Conservation (phyloP, 2,888 invertebrate species). For the Megalurothrips usitatus region DNA sequence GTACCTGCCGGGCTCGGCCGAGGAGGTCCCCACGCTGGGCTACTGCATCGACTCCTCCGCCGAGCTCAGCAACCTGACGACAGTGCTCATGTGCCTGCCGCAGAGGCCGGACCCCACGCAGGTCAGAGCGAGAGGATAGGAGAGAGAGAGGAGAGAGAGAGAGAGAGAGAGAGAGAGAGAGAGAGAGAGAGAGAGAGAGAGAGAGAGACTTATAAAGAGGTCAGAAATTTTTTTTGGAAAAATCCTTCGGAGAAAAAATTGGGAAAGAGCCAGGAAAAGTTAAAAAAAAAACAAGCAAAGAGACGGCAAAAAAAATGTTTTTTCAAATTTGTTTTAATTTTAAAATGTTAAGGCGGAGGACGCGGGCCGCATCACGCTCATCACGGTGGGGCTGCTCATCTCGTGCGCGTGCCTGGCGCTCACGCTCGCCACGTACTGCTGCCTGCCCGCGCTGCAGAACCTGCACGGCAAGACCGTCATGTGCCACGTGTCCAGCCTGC, state of each 20-base stretch:
- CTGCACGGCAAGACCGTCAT: conserved; percentile 70
- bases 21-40: background rate
- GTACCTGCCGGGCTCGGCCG: background rate
- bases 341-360: too few species aligned
- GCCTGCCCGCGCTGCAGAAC: conserved; percentile 62
- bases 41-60: conserved; percentile 3
- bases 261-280: background rate
- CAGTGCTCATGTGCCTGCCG: background rate
- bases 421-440: conserved; percentile 62
- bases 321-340: too few species aligned
- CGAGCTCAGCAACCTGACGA: background rate
- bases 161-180: too few species aligned
- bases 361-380: conserved; percentile 35
- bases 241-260: background rate
- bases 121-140: too few species aligned
- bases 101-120: conserved; percentile 5
- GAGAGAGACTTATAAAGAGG: too few species aligned
- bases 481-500: conserved; percentile 62
- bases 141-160: too few species aligned
- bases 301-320: too few species aligned
- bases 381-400: conserved; percentile 46
- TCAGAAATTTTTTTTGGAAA: too few species aligned
- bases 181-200: too few species aligned
- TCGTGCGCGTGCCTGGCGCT: conserved; percentile 62
- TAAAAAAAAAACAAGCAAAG: too few species aligned